Evolutionary conservation across 2,113 vertebrate genomes (phyloP).

Genomic region (Butorides virescens): DNA sequence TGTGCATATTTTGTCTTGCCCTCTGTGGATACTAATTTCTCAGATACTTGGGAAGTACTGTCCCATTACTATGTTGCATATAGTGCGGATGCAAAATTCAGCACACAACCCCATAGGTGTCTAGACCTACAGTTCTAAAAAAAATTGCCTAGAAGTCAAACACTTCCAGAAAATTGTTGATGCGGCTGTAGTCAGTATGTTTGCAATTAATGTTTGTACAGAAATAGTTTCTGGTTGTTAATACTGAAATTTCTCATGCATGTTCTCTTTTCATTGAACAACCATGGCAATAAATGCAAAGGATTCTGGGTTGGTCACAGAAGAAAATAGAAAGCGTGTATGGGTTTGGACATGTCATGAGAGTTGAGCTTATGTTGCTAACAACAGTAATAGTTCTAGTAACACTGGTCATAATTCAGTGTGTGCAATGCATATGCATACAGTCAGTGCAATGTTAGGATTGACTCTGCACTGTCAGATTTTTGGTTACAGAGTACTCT

Average conservation of each 20-base stretch:
- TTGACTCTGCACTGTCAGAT: neutral
- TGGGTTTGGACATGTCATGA: neutral
- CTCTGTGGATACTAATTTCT: neutral
- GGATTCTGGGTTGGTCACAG: neutral
- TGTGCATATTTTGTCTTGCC: neutral
- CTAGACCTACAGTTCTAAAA: neutral
- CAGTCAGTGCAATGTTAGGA: neutral
- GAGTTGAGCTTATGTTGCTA: neutral
- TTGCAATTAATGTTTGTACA: neutral
- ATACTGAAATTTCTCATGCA: neutral
- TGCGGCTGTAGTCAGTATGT: neutral
- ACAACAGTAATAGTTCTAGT: neutral
- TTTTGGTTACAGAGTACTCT: neutral
- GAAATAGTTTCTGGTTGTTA: neutral
- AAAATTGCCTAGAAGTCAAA: neutral
- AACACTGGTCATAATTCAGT: accelerated
- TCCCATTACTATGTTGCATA: neutral
- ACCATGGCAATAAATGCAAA: neutral
- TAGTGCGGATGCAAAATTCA: neutral
- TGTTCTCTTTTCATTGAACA: neutral
- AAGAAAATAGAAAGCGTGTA: neutral
- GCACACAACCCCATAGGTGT: neutral
- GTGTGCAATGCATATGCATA: accelerated
- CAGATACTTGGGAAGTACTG: neutral
- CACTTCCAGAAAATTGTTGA: neutral